Evolutionary conservation across 2,888 invertebrate genomes (phyloP).

Genomic region (Trichopoda pennipes): DNA sequence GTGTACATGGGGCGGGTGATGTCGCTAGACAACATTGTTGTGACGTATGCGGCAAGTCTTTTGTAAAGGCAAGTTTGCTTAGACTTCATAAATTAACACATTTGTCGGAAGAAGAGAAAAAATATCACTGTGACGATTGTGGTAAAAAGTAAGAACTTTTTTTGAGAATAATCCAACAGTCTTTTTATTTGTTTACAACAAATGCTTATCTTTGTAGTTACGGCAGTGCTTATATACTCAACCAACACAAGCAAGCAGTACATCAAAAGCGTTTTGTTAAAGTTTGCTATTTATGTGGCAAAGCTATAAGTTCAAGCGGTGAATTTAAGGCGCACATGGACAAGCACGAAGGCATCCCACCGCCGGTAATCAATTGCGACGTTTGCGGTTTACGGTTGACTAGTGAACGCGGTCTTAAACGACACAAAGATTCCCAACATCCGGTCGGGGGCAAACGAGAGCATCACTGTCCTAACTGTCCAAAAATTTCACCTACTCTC

Average conservation of each 20-base stretch:
- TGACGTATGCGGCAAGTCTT: conserved; percentile 72
- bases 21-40: conserved; percentile 74
- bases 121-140: conserved; percentile 78
- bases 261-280: conserved; percentile 57
- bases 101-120: conserved; percentile 78
- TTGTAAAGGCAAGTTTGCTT: conserved; percentile 75
- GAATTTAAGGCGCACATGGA: conserved; percentile 77
- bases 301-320: conserved; percentile 77
- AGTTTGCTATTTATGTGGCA: conserved; percentile 73
- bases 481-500: conserved; percentile 78
- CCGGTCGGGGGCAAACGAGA: conserved; percentile 75
- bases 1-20: conserved; percentile 74
- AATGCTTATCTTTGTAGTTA: conserved; percentile 40
- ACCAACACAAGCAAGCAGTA: conserved; percentile 46
- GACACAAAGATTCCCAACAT: conserved; percentile 77
- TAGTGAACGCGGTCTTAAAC: conserved; percentile 75
- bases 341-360: conserved; percentile 76
- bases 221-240: conserved; percentile 34
- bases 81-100: conserved; percentile 78
- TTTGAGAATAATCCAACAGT: background rate
- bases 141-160: conserved; percentile 73
- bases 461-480: conserved; percentile 77
- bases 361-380: conserved; percentile 78
- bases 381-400: conserved; percentile 77
- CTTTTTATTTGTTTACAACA: background rate